These are phyloP conservation scores for Macrochelys suwanniensis DNA, from an alignment of 2,797 vertebrate genomes.

Conservation along the genomic window DNA sequence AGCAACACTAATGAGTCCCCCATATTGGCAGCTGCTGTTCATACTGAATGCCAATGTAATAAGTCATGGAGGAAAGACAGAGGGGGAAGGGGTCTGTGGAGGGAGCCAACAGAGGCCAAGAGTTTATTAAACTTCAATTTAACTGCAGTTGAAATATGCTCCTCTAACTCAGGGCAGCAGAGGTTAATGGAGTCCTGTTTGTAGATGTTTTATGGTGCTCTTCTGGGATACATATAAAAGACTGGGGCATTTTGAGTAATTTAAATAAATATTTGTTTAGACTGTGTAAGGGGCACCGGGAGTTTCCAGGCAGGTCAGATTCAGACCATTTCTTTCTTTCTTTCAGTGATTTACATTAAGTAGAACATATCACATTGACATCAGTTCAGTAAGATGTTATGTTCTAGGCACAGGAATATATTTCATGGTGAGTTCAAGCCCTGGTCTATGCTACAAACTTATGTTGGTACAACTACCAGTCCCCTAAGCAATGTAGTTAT, in stretches of 20 bases:
- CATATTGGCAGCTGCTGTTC: not conserved
- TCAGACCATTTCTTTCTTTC: not conserved
- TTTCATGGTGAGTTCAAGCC: not conserved
- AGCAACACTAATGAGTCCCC: fast-evolving
- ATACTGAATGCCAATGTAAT: not conserved
- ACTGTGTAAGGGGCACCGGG: conserved; percentile 32
- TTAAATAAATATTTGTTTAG: conserved; percentile 71
- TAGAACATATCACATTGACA: fast-evolving
- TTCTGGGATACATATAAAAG: conserved; percentile 57
- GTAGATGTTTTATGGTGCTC: conserved; percentile 52
- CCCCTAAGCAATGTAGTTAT: not conserved
- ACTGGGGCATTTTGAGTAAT: conserved; percentile 22
- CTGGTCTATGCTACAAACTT: not conserved
- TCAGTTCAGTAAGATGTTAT: not conserved
- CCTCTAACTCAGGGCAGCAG: conserved; percentile 40
- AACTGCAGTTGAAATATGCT: conserved; percentile 50
- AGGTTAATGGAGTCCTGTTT: conserved; percentile 45
- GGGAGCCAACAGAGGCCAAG: not conserved
- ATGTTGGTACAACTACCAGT: not conserved
- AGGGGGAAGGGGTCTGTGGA: not conserved
- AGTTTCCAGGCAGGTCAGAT: conserved; percentile 21
- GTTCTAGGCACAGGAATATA: not conserved
- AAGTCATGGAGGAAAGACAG: not conserved
- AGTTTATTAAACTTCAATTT: conserved; percentile 61
- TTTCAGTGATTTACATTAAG: fast-evolving